Evolutionary conservation across 2,113 vertebrate genomes (phyloP), one percentile per base, ranked within the genome.

Genomic region (Cinclus cinclus): DNA sequence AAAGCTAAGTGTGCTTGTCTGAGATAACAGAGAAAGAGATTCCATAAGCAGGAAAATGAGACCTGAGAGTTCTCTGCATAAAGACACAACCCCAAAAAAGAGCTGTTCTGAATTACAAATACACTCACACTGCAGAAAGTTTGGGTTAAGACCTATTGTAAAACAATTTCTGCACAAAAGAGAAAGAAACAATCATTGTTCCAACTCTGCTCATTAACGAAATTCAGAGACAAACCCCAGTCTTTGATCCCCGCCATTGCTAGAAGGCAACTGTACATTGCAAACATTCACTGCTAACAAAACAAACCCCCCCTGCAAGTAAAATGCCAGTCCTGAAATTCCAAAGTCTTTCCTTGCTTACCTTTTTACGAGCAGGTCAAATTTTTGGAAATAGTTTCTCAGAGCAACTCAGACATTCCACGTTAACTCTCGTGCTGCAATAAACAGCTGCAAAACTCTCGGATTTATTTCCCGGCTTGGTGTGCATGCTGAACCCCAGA

Each of bases 361-460:
- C 97, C 97, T 97, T 89, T 47, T 91, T 64, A 82, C 2, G 1
- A 87, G 94, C 90, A 93, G 88, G 87, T 97, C 95, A 96, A 27
- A 97, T 86, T 81, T 91, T 89, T 80, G 84, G 81, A 77, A 83
- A 81, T 28, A 77, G 95, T 95, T 83, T 94, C 96, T 90, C 70
- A 67, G 74, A 95, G 89, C 92, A 87, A 64, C 89, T 94, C 93
- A 94, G 95, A 84, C 95, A 93, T 94, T 97, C 97, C 98, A 97
- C 96, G 90, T 92, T 97, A 89, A 93, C 39, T 80, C 70, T 84
- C 28, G 58, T 92, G 92, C 93, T 97, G 94, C 96, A 87, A 97
- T 94, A 97, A 98, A 97, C 98, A 98, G 98, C 98, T 98, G 96
- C 97, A 95, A 96, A 97, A 97, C 58, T 90, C 59, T 79, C 92